Evolutionary conservation across 2,113 vertebrate genomes (phyloP).

Genomic region (Acrocephalus kingi): DNA sequence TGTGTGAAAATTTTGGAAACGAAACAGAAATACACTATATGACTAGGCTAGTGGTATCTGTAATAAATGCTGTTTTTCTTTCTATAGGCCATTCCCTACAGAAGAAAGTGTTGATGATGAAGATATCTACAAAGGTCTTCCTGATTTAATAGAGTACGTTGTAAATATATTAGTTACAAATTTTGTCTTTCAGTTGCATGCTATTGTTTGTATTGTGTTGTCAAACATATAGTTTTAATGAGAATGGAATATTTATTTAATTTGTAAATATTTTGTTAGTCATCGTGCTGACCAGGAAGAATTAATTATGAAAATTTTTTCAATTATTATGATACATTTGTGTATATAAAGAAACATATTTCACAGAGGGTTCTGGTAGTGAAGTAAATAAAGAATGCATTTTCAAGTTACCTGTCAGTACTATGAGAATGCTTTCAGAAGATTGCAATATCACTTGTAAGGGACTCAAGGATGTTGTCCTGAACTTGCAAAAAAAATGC

Average conservation of each 20-base stretch:
- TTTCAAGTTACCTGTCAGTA: not conserved
- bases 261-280: not conserved
- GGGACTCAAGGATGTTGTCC: not conserved
- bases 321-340: not conserved
- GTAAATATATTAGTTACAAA: not conserved
- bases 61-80: not conserved
- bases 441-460: not conserved
- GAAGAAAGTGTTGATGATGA: conserved; percentile 91
- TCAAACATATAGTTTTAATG: not conserved
- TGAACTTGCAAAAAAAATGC: not conserved
- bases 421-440: not conserved
- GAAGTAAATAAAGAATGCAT: not conserved
- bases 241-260: not conserved
- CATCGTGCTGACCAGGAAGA: not conserved
- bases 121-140: conserved; percentile 93
- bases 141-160: conserved; percentile 95
- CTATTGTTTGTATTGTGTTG: not conserved
- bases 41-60: not conserved
- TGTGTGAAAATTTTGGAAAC: not conserved
- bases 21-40: not conserved
- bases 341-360: not conserved
- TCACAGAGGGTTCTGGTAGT: not conserved
- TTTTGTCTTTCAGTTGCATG: not conserved
- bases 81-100: conserved; percentile 87
- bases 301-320: not conserved